phyloP scores from a whole-genome alignment of 1,140 invertebrate species.

The Amyelois transitella region DNA sequence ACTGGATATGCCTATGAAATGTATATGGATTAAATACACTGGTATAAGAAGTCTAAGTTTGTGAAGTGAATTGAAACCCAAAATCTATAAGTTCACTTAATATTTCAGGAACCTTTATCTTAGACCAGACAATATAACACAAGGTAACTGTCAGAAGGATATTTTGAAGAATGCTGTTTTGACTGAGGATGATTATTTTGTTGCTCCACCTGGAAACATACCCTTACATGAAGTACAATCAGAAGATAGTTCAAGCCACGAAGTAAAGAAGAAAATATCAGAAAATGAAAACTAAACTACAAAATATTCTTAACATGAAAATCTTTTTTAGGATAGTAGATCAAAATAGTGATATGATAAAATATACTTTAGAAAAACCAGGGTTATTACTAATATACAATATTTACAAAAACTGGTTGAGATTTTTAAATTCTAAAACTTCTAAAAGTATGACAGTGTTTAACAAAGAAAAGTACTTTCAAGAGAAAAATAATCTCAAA shows the following conservation, averaged over 20 bases:
- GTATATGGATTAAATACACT: too few relatives aligned
- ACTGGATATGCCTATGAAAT: too few relatives aligned
- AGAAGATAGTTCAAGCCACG: constrained; percentile 32
- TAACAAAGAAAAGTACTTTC: constrained; percentile 19
- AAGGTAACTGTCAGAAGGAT: constrained; percentile 78
- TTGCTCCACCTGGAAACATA: constrained; percentile 88
- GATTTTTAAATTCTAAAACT: constrained; percentile 40
- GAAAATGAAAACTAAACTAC: constrained; percentile 65
- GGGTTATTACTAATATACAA: constrained; percentile 49
- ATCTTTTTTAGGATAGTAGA: constrained; percentile 49
- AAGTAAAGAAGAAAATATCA: constrained; percentile 24
- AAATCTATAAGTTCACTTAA: too few relatives aligned
- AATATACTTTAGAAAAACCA: constrained; percentile 33
- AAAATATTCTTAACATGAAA: constrained; percentile 35
- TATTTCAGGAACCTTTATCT: constrained; percentile 78
- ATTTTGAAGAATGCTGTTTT: constrained; percentile 83
- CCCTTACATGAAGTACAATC: constrained; percentile 76
- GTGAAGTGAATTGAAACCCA: too few relatives aligned
- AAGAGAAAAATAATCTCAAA: constrained; percentile 11
- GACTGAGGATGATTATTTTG: constrained; percentile 91
- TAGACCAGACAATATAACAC: constrained; percentile 81
- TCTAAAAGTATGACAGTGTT: constrained; percentile 38
- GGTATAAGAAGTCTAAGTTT: too few relatives aligned
- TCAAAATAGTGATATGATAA: constrained; percentile 36
- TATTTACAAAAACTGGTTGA: constrained; percentile 47